These are phyloP conservation scores for Acanthopagrus latus DNA, from an alignment of 2,797 vertebrate genomes.

Conservation along the genomic window DNA sequence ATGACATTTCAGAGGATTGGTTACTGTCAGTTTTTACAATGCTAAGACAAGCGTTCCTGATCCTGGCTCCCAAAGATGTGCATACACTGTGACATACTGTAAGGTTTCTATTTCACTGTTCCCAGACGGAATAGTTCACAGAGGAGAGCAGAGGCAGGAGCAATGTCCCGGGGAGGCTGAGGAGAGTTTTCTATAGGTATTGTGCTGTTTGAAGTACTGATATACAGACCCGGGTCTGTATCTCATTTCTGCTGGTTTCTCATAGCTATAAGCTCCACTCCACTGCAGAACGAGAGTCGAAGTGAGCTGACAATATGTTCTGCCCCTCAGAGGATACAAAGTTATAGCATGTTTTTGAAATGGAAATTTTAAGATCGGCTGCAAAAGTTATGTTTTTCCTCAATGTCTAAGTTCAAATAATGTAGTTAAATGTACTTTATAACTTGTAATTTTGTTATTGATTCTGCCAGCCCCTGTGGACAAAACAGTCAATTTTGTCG, in stretches of 20 bases:
- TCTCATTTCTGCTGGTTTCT: slow-evolving; percentile 70
- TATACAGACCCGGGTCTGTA: slow-evolving; percentile 56
- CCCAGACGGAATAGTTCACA: slow-evolving; percentile 49
- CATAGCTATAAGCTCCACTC: slow-evolving; percentile 50
- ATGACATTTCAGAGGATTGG: slow-evolving; percentile 69
- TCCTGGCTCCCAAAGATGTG: slow-evolving; percentile 25
- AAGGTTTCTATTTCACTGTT: slow-evolving; percentile 57
- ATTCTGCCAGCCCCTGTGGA: too few species aligned
- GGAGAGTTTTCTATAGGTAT: slow-evolving; percentile 60
- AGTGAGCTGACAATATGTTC: slow-evolving; percentile 45
- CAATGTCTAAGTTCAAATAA: background rate
- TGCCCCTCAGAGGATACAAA: slow-evolving; percentile 27
- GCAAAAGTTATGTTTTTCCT: background rate
- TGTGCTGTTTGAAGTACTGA: slow-evolving; percentile 68
- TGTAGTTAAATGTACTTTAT: background rate
- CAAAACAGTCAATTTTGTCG: too few species aligned
- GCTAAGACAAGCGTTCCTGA: slow-evolving; percentile 33
- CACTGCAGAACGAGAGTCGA: slow-evolving; percentile 49
- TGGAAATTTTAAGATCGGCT: background rate
- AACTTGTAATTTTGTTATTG: background rate
- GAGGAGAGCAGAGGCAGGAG: slow-evolving; percentile 34
- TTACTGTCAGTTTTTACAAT: slow-evolving; percentile 71
- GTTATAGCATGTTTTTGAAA: slow-evolving; percentile 20
- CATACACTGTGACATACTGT: slow-evolving; percentile 24
- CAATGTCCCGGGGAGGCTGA: slow-evolving; percentile 51